Evolutionary conservation across 2,888 invertebrate genomes (phyloP), one percentile per base, ranked within the genome.

Genomic region (Tenthredo distinguenda): DNA sequence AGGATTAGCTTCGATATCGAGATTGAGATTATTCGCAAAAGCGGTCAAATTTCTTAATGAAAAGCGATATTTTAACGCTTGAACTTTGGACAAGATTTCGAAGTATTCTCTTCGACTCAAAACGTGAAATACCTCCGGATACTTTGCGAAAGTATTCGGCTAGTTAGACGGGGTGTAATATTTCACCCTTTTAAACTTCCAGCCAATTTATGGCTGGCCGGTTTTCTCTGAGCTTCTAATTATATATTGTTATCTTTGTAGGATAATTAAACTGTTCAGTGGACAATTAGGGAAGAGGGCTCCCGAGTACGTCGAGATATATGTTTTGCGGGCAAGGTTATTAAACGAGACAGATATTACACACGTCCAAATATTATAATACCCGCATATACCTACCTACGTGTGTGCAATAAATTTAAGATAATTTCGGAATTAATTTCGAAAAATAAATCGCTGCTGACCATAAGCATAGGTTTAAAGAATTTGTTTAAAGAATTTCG

Each of bases 221-320:
- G 62, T 62, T 62, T 62, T 62, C 26, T 62, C 62, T 26, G 62
- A 10, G 62, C 62, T 62, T 62, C 62, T 62, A 62, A 62, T 62
- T 62, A 62, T 62, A 62, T 26, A 26, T 26, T 62, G 21, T 26
- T 62, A 26, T 62, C 62, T 62, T 62, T 62, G 26, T 62, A 62
- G 21, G 62, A 62, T 62, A 62, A 62, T 62, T 62, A 62, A 26
- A 62, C 62, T 26, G 62, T 62, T 62, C 62, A 62, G 62, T 62
- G 62, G 26, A 62, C 62, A 62, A 62, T 62, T 62, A 62, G 62
- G 12, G 62, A 62, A 26, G 26, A 62, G 26, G 1, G 26, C 21
- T 12, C 21, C 12, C 9, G 9, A 26, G 62, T 62, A 7, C 26
- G 62, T 26, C 12, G 26, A 26, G 62, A 62, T 26, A 26, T 55